A percentile compares a stretch with the other conserved stretches of the same genome.
phyloP scores from a whole-genome alignment of 1,140 invertebrate species.

The Copidosoma floridanum region DNA sequence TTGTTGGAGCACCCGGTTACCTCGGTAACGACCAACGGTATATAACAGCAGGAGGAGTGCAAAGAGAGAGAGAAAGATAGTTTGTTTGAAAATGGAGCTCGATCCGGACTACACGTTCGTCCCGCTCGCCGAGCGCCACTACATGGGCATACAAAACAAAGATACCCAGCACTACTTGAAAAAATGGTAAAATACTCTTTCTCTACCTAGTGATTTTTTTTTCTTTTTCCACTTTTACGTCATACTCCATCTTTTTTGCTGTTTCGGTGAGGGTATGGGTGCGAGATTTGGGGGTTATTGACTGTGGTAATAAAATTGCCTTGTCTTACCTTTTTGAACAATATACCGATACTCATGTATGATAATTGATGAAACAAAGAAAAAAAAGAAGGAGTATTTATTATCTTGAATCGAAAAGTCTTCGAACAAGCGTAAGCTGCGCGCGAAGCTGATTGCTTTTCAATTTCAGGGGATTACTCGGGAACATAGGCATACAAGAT shows the following conservation, averaged over 20 bases:
- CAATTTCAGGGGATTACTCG: constrained; percentile 45
- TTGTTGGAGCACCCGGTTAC: constrained; percentile 1
- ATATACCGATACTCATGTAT: too few species aligned
- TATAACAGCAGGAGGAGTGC: not conserved
- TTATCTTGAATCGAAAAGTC: too few species aligned
- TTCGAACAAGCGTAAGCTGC: too few species aligned
- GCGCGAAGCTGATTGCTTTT: too few species aligned
- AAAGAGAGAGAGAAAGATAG: too few species aligned
- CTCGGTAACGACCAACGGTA: constrained; percentile 3
- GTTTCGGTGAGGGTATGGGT: not conserved
- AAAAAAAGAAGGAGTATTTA: too few species aligned
- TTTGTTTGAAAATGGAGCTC: constrained; percentile 43
- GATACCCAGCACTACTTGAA: constrained; percentile 39
- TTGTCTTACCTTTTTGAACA: too few species aligned
- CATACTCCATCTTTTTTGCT: constrained; percentile 1
- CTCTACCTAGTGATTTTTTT: not conserved
- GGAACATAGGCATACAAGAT: constrained; percentile 46
- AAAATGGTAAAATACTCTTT: constrained; percentile 48
- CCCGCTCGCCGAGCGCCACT: constrained; percentile 38
- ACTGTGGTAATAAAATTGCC: too few species aligned
- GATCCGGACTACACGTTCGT: constrained; percentile 49
- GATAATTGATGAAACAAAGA: too few species aligned
- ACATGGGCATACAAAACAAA: constrained; percentile 39
- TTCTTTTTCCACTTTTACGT: too few species aligned
- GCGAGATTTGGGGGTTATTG: constrained; percentile 1